Base-by-base conservation (phyloP, 2,797 vertebrate genomes). In the Dermochelys coriacea region DNA sequence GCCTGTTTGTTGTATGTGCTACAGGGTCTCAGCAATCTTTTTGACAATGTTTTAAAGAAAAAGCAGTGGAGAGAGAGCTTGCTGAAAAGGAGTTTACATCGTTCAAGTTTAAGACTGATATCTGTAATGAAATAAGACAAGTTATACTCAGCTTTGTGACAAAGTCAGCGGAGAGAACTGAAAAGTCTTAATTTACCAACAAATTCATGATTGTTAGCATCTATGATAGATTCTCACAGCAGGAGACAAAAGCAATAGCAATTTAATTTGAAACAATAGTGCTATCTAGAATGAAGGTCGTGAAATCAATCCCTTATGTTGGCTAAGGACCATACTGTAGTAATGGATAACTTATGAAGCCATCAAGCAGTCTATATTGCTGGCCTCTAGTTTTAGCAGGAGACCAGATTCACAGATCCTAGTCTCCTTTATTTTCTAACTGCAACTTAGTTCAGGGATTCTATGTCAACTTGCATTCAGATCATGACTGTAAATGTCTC, bases 361-460 rank as follows among this genome's bases (percentile, higher is more conserved):
- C 79, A 59, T 21, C 10, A 8, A 61, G 64, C 68, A 75, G 50
- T 81, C 78, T 50, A 27, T 31, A 12, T 34, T 47, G 23, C 49
- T 29, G 71, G 57, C 81, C 57, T 86, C 59, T n/a, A 7, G 31
- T 10, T 54, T 15, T 19, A 68, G 34, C 49, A 57, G 50, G 68
- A 61, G n/a, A 41, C 37, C 50, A 27, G 5, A 6, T 29, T 47
- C 51, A 80, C 29, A 61, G n/a, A 80, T 29, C 61, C 64, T 21
- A 50, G 12, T n/a, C 6, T 45, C 59, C 37, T 68, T 2, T 0
- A 3, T 1, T 16, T 4, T 8, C 18, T 12, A 37, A 27, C 34
- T 3, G 29, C 84, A 50, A 52, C 37, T 51, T 1, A 1, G 19
- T 31, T 52, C 50, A 29, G 15, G 61, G 49, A 34, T 51, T 18